Percentiles rank a stretch among this genome's conserved stretches.
Evolutionary conservation across 2,888 invertebrate species (phyloP).

Genomic region (Nasonia oneida): DNA sequence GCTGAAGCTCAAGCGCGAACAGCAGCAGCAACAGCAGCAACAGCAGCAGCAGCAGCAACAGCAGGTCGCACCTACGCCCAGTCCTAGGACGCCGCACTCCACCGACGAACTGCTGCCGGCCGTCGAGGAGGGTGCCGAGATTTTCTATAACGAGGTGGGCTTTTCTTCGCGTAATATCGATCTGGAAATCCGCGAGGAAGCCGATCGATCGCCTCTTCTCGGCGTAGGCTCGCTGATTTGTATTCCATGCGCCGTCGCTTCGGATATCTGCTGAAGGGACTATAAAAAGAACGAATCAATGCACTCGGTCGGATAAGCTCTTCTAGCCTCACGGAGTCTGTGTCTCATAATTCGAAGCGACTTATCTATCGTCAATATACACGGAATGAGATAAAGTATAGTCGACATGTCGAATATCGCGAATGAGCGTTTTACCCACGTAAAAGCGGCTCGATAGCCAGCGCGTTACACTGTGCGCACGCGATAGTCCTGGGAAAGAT

Average conservation of each 20-base stretch:
- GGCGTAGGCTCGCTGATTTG: too few species aligned
- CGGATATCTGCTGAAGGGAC: background rate
- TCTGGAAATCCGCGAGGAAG: too few species aligned
- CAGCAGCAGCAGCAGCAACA: constrained; percentile 81
- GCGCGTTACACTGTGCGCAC: background rate
- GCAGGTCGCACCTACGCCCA: constrained; percentile 83
- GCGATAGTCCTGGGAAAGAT: constrained; percentile 18
- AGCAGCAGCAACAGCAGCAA: constrained; percentile 80
- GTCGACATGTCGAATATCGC: constrained; percentile 3
- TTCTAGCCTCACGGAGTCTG: too few species aligned
- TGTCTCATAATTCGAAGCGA: too few species aligned
- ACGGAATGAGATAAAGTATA: background rate
- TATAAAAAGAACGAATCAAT: background rate
- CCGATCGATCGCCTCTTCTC: too few species aligned
- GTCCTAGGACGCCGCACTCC: constrained; percentile 90
- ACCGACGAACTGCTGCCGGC: constrained; percentile 91
- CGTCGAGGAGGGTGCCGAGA: constrained; percentile 90
- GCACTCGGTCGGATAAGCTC: background rate
- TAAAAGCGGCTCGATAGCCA: background rate
- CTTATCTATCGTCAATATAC: background rate
- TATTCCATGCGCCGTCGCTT: too few species aligned
- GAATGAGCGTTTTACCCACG: background rate
- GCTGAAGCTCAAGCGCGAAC: constrained; percentile 85
- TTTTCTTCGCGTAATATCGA: background rate
- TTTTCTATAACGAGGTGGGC: constrained; percentile 77